These are phyloP conservation scores for Gastrophryne carolinensis DNA, from an alignment of 2,797 vertebrate species.

Conservation along the genomic window DNA sequence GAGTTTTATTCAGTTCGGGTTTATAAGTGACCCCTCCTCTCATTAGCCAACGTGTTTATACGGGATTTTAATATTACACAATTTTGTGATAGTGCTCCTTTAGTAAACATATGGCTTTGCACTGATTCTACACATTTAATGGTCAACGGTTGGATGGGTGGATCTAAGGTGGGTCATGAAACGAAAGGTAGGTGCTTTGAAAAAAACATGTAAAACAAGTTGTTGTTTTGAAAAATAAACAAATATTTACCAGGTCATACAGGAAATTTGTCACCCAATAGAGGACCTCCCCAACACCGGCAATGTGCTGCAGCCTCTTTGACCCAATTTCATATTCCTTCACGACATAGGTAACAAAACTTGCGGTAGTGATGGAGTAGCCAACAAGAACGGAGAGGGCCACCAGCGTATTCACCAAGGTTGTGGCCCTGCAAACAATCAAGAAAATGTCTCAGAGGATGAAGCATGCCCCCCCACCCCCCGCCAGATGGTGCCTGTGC, in stretches of 20 bases:
- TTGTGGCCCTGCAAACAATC: slow-evolving; percentile 72
- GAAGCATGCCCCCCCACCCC: neutral
- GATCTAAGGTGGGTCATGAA: too few species aligned
- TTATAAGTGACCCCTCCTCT: too few species aligned
- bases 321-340: slow-evolving; percentile 87
- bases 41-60: too few species aligned
- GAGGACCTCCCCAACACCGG: slow-evolving; percentile 84
- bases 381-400: slow-evolving; percentile 87
- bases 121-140: too few species aligned
- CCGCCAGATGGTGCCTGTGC: slow-evolving; percentile 18
- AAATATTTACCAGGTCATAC: slow-evolving; percentile 88
- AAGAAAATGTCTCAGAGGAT: slow-evolving; percentile 25
- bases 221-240: neutral
- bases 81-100: too few species aligned
- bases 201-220: too few species aligned
- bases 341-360: slow-evolving; percentile 90
- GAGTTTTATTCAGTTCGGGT: too few species aligned
- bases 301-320: slow-evolving; percentile 92
- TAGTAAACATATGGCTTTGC: too few species aligned
- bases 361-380: slow-evolving; percentile 89
- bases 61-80: too few species aligned
- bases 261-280: slow-evolving; percentile 93
- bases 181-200: too few species aligned
- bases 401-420: slow-evolving; percentile 84
- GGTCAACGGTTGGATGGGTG: too few species aligned